phyloP scores from a whole-genome alignment of 2,113 vertebrate species.

The Romanogobio albipinnatus region DNA sequence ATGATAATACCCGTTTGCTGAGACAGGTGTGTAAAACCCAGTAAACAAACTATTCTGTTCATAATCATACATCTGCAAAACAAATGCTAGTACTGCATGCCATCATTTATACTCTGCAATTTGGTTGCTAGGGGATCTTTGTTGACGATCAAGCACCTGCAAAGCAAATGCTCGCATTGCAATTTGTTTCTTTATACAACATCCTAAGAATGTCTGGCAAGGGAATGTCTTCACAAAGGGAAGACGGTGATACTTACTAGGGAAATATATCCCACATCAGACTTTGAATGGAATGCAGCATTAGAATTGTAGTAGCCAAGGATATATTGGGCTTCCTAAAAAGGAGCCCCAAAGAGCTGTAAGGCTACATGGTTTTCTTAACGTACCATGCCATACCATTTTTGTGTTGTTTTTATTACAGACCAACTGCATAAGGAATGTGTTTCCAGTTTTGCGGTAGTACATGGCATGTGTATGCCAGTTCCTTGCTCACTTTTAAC shows the following conservation, averaged over 20 bases:
- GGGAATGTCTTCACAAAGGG: not conserved
- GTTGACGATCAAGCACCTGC: not conserved
- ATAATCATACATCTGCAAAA: not conserved
- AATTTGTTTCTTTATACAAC: constrained; percentile 1
- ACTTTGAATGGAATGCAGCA: not conserved
- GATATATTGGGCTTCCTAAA: constrained; percentile 5
- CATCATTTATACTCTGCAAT: not conserved
- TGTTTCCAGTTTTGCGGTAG: not conserved
- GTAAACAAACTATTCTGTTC: not conserved
- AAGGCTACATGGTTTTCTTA: not conserved
- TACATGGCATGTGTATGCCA: not conserved
- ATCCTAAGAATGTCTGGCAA: constrained; percentile 10
- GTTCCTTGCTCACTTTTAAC: not conserved
- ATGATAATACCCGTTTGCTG: too few relatives aligned
- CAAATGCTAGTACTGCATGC: not conserved
- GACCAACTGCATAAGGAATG: not conserved
- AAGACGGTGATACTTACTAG: not conserved
- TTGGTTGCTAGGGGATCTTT: constrained; percentile 1
- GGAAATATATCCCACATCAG: not conserved
- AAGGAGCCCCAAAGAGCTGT: not conserved
- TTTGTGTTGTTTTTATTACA: not conserved
- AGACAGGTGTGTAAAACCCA: not conserved
- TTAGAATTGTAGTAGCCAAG: constrained; percentile 2
- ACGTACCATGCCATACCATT: not conserved
- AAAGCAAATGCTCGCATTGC: not conserved